A percentile compares a stretch with the other conserved stretches of the same genome.
Conservation (phyloP, 2,113 vertebrate genomes). For the Vulpes vulpes region DNA sequence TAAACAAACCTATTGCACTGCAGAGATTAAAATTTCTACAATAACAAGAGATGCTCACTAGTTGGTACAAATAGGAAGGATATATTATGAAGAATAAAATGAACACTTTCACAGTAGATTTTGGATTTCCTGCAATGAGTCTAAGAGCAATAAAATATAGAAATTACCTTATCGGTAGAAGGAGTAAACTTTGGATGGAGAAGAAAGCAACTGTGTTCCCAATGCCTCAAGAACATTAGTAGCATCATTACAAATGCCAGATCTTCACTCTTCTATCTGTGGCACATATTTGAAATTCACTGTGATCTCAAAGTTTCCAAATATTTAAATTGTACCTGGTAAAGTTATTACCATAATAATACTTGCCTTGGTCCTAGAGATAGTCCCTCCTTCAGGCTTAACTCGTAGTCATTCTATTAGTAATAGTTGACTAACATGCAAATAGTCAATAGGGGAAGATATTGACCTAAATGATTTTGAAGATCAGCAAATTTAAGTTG, state of each 20-base stretch:
- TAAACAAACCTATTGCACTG: constrained; percentile 47
- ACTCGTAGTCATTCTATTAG: constrained; percentile 1
- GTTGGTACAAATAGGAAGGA: background rate
- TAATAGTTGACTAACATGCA: constrained; percentile 35
- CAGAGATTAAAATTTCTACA: constrained; percentile 36
- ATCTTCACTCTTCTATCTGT: background rate
- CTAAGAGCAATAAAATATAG: constrained; percentile 29
- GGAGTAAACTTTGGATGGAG: background rate
- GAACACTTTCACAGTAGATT: background rate
- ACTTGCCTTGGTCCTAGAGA: background rate
- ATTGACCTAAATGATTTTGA: constrained; percentile 26
- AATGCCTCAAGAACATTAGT: background rate
- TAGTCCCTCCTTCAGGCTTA: background rate
- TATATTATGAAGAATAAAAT: constrained; percentile 10
- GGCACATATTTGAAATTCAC: background rate
- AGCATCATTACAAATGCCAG: background rate
- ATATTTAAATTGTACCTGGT: background rate
- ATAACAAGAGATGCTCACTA: background rate
- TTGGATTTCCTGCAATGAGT: constrained; percentile 20
- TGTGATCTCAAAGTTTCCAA: constrained; percentile 1
- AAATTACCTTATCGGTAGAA: background rate
- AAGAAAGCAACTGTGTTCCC: background rate
- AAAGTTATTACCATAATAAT: constrained; percentile 44
- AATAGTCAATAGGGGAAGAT: background rate
- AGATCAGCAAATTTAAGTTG: background rate